A percentile compares a stretch with the other conserved stretches of the same genome.
Conservation (phyloP, 2,113 vertebrate species). For the Mustelus asterias region DNA sequence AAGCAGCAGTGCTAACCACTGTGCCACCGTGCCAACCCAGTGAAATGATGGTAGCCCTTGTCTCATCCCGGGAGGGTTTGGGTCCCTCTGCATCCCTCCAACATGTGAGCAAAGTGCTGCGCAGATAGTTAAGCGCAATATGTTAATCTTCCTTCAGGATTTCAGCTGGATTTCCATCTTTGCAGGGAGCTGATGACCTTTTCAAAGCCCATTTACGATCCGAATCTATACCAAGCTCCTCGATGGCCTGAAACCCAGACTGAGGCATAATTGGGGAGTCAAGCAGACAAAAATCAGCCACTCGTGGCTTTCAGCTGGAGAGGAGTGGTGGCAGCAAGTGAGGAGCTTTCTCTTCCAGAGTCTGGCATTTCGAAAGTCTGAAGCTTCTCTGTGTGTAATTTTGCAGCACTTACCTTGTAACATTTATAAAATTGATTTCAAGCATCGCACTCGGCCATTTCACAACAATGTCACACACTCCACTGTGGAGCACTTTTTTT, state of each 20-base stretch:
- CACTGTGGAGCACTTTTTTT: neutral
- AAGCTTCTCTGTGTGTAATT: neutral
- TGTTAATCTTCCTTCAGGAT: neutral
- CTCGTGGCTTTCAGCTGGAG: neutral
- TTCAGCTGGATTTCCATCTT: neutral
- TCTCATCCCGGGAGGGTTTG: conserved; percentile 17
- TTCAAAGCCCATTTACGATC: neutral
- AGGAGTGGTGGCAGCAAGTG: neutral
- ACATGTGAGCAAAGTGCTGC: neutral
- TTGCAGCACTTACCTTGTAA: neutral
- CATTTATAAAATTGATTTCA: neutral
- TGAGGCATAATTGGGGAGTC: neutral
- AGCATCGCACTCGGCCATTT: neutral
- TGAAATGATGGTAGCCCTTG: conserved; percentile 33
- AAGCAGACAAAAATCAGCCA: neutral
- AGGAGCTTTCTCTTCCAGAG: neutral
- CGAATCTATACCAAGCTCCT: neutral
- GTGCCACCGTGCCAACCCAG: neutral
- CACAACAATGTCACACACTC: neutral
- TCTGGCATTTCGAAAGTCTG: neutral
- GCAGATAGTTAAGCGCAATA: neutral
- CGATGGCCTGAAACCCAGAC: neutral
- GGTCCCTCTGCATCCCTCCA: conserved; percentile 4
- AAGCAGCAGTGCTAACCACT: no score
- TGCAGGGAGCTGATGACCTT: neutral